Percentiles rank a stretch among this genome's conserved stretches.
These are phyloP conservation scores for Drosophila recens DNA, from an alignment of 2,888 invertebrate genomes.

Conservation along the genomic window DNA sequence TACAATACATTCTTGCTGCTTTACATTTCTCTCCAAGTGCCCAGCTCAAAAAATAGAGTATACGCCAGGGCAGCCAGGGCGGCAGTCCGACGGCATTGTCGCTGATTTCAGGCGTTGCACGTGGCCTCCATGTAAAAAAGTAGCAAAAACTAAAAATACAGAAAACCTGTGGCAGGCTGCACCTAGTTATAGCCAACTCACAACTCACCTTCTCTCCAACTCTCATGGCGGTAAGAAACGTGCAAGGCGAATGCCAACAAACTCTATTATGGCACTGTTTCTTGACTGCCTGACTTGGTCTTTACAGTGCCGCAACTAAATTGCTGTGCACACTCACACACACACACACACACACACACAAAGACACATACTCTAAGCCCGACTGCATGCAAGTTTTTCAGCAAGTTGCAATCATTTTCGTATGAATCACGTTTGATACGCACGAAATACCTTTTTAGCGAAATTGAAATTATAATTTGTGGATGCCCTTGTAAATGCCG, in stretches of 20 bases:
- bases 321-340: constrained; percentile 54
- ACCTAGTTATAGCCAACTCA: constrained; percentile 50
- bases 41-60: constrained; percentile 16
- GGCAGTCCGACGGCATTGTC: constrained; percentile 36
- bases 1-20: not conserved
- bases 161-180: constrained; percentile 23
- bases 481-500: constrained; percentile 60
- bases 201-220: not conserved
- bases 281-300: constrained; percentile 52
- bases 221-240: constrained; percentile 26
- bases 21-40: not conserved
- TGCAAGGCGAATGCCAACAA: constrained; percentile 62
- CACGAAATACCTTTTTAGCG: constrained; percentile 84
- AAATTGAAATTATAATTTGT: constrained; percentile 84
- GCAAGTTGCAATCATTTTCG: constrained; percentile 81
- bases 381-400: constrained; percentile 61
- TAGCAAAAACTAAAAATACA: constrained; percentile 39
- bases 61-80: constrained; percentile 1
- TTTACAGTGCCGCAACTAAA: constrained; percentile 74
- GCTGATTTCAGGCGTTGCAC: constrained; percentile 51
- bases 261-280: constrained; percentile 68
- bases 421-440: constrained; percentile 85
- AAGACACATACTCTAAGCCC: constrained; percentile 21
- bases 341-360: constrained; percentile 30
- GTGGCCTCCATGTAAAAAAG: constrained; percentile 40